Evolutionary conservation across 2,797 vertebrate genomes (phyloP).

Genomic region (Rhabdomys pumilio): DNA sequence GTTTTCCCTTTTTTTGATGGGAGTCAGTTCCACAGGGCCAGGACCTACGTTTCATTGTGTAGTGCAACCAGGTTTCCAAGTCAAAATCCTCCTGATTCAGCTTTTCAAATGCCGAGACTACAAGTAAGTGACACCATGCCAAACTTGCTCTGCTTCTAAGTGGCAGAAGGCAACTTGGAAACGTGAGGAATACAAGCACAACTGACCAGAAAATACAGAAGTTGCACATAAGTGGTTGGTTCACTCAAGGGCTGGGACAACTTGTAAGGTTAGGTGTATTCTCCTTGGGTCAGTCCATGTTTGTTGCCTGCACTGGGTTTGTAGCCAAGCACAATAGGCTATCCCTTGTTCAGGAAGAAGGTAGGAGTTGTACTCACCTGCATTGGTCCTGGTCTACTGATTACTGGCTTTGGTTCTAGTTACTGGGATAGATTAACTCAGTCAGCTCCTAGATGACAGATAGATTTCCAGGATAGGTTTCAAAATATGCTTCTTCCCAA

Average conservation of each 20-base stretch:
- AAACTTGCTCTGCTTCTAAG: background rate
- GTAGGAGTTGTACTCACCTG: background rate
- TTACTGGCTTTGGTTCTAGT: background rate
- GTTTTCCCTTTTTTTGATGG: background rate
- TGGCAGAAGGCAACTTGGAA: background rate
- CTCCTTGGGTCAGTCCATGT: background rate
- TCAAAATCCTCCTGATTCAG: background rate
- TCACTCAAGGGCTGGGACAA: slow-evolving; percentile 13
- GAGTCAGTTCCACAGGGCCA: background rate
- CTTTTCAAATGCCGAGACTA: background rate
- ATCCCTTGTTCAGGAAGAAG: background rate
- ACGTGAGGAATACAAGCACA: background rate
- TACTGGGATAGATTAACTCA: background rate
- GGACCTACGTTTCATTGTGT: background rate
- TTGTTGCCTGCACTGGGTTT: background rate
- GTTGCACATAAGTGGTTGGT: background rate
- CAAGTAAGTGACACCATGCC: background rate
- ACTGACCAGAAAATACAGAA: background rate
- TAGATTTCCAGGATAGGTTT: background rate
- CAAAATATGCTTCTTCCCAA: slow-evolving; percentile 52
- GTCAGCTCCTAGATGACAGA: slow-evolving; percentile 1
- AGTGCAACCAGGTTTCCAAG: too few relatives aligned
- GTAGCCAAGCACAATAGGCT: background rate
- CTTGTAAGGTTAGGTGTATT: background rate
- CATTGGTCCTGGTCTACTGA: background rate